Evolutionary conservation across 2,797 vertebrate species (phyloP).

Genomic region (Sebastes hopkinsi): DNA sequence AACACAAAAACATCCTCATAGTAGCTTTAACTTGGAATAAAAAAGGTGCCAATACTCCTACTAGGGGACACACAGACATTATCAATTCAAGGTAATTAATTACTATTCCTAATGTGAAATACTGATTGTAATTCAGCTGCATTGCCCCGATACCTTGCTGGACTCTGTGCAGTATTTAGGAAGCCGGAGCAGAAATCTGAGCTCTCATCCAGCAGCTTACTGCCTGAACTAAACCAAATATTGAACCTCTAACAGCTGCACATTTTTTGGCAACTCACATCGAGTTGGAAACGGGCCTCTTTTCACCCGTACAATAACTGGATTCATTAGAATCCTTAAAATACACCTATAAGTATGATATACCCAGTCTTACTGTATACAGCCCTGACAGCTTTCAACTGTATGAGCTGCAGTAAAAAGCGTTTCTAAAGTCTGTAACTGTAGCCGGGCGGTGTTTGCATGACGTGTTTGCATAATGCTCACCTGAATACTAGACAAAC

Average conservation of each 20-base stretch:
- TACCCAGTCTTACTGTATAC: background rate
- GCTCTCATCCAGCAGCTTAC: background rate
- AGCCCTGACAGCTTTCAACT: background rate
- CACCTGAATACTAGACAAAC: background rate
- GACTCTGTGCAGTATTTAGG: background rate
- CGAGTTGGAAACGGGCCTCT: background rate
- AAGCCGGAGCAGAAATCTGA: background rate
- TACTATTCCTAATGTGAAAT: background rate
- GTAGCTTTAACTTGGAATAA: too few relatives aligned
- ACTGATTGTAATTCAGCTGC: background rate
- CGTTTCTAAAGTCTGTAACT: conserved; percentile 19
- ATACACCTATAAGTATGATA: accelerated
- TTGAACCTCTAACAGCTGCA: background rate
- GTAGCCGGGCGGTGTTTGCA: conserved; percentile 45
- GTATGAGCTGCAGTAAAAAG: background rate
- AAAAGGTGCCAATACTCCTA: too few relatives aligned
- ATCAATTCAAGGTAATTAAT: too few relatives aligned
- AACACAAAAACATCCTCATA: too few relatives aligned
- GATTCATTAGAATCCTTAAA: background rate
- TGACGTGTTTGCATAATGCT: conserved; percentile 52
- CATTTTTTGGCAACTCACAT: background rate
- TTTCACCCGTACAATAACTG: background rate
- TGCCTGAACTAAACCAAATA: background rate
- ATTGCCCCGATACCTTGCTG: too few relatives aligned
- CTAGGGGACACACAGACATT: too few relatives aligned